Base-by-base conservation (phyloP, 2,797 vertebrate species). In the Platyrinchus mystaceus region DNA sequence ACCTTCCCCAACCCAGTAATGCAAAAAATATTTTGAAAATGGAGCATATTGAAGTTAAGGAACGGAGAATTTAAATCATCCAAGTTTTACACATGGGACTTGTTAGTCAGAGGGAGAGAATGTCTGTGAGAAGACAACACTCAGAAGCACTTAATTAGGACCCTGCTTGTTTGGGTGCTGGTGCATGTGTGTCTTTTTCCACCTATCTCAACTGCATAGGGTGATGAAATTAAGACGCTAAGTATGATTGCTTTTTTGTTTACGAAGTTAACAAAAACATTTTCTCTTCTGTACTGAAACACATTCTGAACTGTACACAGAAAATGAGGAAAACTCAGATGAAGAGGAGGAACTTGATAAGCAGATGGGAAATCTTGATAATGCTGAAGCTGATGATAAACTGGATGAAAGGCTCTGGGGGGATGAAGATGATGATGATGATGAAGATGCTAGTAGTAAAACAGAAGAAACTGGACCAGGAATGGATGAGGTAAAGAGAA, bases 361-460 rank as follows among this genome's bases (percentile, higher is more conserved):
- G 91, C 99, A 99, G 95, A 99, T 99, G 99, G 99, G 99, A 10
- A 97, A 99, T 94, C 98, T 99, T 88, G 98, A 98, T 70, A 98
- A 99, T 60, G 99, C 98, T 59, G 98, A 99, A 96, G 98, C 99
- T 3, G 98, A 93, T 50, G 93, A 99, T 86, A 99, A 99, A 82
- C 98, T 99, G 73, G 99, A 99, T 94, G 99, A 99, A 97, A 98
- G 99, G 75, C 98, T 99, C 92, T 99, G 99, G 99, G 99, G 99
- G 3, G 99, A 99, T 86, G 98, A 99, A 1, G 98, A 98, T 4
- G 98, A 98, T 0, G 98, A 46, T 12, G 98, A 98, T 7, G 94
- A 97, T 12, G 98, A 98, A 49, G 98, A 98, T 68, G 96, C 98
- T 55, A 89, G 89, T 47, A 93, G 56, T 79, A 97, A 96, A 97